phyloP scores from a whole-genome alignment of 2,797 vertebrate genomes.

The Crocodylus rhombifer region DNA sequence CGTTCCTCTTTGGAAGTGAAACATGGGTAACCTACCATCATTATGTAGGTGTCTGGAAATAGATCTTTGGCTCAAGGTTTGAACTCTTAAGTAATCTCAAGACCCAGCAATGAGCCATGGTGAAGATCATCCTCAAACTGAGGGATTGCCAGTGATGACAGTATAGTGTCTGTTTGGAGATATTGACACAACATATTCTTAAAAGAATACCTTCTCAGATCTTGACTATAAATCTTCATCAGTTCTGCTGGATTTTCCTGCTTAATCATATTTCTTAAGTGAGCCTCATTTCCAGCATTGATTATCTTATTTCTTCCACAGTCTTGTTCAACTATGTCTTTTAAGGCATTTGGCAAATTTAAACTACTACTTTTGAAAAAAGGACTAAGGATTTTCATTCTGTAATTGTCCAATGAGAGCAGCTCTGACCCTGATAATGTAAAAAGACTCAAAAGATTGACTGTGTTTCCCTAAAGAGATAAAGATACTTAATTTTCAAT shows the following conservation, averaged over 20 bases:
- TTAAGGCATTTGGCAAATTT: neutral
- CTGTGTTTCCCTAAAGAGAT: conserved; percentile 38
- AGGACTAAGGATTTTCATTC: neutral
- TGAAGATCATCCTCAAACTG: no score
- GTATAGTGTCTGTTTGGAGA: no score
- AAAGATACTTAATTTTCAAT: conserved; percentile 46
- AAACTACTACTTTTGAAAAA: neutral
- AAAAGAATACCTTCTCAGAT: neutral
- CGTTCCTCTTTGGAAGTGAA: no score
- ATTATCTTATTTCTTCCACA: neutral
- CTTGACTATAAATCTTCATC: neutral
- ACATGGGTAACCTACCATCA: no score
- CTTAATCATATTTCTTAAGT: neutral
- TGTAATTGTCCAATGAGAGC: conserved; percentile 24
- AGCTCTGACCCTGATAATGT: conserved; percentile 34
- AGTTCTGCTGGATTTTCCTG: neutral
- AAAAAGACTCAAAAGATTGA: conserved; percentile 38
- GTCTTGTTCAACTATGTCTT: no score
- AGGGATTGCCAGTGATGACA: no score
- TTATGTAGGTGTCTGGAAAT: no score
- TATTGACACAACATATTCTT: neutral
- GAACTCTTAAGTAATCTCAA: no score
- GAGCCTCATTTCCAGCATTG: neutral
- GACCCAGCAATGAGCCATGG: no score
- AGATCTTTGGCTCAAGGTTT: no score